phyloP scores from a whole-genome alignment of 2,113 vertebrate genomes.

The Nothocercus julius region DNA sequence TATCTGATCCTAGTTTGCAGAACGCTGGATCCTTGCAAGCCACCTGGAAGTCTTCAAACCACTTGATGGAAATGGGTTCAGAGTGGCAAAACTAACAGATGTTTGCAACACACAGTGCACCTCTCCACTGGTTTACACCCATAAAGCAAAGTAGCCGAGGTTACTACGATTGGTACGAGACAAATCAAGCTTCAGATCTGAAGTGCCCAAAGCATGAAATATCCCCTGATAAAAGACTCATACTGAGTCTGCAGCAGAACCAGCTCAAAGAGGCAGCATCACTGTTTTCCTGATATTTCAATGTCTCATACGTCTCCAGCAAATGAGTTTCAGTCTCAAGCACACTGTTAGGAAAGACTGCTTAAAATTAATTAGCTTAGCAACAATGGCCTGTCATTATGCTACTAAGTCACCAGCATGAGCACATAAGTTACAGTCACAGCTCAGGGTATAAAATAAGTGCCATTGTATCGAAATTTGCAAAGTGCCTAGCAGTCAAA shows the following conservation, averaged over 20 bases:
- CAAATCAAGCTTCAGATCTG: background rate
- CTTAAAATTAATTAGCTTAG: slow-evolving; percentile 70
- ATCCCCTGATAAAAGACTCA: background rate
- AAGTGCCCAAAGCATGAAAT: background rate
- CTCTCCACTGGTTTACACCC: background rate
- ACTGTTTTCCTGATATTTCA: slow-evolving; percentile 28
- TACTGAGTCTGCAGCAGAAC: background rate
- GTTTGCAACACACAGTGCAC: accelerated
- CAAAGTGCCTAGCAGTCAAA: slow-evolving; percentile 63
- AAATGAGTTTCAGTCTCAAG: slow-evolving; percentile 37
- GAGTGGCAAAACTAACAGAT: background rate
- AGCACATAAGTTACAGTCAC: slow-evolving; percentile 61
- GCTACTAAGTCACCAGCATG: slow-evolving; percentile 56
- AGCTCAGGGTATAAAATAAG: slow-evolving; percentile 67
- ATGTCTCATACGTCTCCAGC: background rate
- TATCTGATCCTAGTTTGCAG: background rate
- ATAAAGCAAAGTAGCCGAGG: background rate
- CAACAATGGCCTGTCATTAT: slow-evolving; percentile 67
- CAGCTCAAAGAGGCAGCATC: background rate
- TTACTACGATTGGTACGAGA: background rate
- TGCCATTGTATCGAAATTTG: slow-evolving; percentile 61
- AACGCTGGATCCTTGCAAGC: background rate
- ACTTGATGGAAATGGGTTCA: accelerated
- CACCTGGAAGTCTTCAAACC: background rate
- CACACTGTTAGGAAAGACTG: slow-evolving; percentile 54